Conservation (phyloP, 2,888 invertebrate genomes). For the Stenurella melanura region DNA sequence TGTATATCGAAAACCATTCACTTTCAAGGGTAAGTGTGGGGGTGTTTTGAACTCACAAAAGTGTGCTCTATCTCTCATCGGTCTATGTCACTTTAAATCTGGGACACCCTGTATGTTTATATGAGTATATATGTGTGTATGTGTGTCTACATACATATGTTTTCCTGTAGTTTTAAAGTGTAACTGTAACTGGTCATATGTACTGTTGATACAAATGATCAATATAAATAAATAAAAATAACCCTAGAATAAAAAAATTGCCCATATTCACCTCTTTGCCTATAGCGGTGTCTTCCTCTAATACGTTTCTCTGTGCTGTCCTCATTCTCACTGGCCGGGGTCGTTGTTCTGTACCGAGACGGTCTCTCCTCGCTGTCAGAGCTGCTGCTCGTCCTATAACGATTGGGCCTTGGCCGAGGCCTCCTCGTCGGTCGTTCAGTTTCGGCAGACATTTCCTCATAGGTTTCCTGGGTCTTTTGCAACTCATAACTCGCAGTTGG, state of each 20-base stretch:
- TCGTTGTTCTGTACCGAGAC: conserved; percentile 45
- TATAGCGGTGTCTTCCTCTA: conserved; percentile 48
- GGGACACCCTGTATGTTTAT: too few species aligned
- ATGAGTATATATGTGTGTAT: too few species aligned
- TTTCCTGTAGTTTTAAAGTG: too few species aligned
- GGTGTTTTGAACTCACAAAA: too few species aligned
- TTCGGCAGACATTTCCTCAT: conserved; percentile 54
- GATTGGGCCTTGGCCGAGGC: conserved; percentile 58
- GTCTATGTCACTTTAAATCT: too few species aligned
- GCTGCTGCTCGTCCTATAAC: conserved; percentile 27
- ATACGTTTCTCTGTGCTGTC: conserved; percentile 44
- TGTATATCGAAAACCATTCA: too few species aligned
- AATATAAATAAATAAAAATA: too few species aligned
- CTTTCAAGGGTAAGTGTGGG: too few species aligned
- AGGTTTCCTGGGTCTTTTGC: conserved; percentile 61
- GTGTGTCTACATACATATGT: too few species aligned
- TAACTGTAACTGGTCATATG: too few species aligned
- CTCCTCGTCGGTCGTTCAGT: conserved; percentile 59
- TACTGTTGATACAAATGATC: too few species aligned
- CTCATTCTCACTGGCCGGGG: conserved; percentile 40
- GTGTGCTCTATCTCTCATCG: too few species aligned
- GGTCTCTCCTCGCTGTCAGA: conserved; percentile 17
- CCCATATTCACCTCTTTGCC: conserved; percentile 48
- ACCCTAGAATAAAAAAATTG: neutral
- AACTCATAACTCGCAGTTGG: conserved; percentile 61